phyloP scores from a whole-genome alignment of 2,888 invertebrate genomes.

The Cistogaster globosa region DNA sequence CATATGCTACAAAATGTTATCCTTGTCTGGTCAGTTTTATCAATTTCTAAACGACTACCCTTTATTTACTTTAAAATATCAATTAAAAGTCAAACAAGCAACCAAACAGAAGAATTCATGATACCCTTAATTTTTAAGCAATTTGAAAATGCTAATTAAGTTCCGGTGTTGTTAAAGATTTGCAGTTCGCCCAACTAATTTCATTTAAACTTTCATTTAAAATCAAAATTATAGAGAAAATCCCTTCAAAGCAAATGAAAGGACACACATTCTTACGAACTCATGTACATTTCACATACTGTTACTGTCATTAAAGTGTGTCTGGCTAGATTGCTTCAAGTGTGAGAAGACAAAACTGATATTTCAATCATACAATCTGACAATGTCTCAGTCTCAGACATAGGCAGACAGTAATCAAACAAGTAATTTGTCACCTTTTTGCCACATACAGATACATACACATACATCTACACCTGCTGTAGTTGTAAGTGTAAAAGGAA shows the following conservation, averaged over 20 bases:
- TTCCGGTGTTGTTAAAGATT: slow-evolving; percentile 37
- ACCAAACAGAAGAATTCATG: neutral
- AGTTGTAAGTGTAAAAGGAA: neutral
- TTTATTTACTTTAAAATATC: slow-evolving; percentile 9
- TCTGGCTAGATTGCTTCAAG: neutral
- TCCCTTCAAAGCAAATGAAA: neutral
- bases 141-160: slow-evolving; percentile 61
- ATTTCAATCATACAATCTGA: slow-evolving; percentile 56
- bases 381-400: slow-evolving; percentile 44
- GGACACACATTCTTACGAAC: neutral
- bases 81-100: slow-evolving; percentile 56
- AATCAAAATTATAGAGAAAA: slow-evolving; percentile 48
- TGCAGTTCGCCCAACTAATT: slow-evolving; percentile 46
- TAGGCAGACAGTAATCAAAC: slow-evolving; percentile 63
- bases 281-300: neutral
- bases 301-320: neutral
- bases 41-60: neutral
- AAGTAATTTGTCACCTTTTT: slow-evolving; percentile 66
- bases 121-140: slow-evolving; percentile 59
- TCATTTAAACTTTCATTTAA: slow-evolving; percentile 66
- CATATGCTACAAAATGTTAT: too few relatives aligned
- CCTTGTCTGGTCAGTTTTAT: too few relatives aligned
- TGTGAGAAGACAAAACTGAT: slow-evolving; percentile 22
- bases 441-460: slow-evolving; percentile 10
- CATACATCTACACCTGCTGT: neutral